Base-by-base conservation (phyloP, 35 echinoderm and acorn worm genomes). In the Diadema setosum region DNA sequence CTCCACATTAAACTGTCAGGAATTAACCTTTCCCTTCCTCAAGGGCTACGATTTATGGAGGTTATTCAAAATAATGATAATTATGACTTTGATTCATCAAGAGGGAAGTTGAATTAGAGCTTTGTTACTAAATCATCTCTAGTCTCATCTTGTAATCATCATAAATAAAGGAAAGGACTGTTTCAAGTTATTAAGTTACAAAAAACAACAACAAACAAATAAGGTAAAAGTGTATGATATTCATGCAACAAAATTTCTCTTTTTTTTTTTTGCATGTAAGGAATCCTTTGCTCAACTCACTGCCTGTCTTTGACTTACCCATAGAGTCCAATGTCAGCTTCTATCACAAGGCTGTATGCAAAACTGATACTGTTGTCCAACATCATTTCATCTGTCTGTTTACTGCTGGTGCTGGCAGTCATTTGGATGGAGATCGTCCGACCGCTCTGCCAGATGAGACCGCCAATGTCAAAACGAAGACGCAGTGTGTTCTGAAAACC, bases 381-480 rank as follows among this genome's bases (percentile, higher is more conserved):
- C 1, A 78, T 33, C 11, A n/a, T 78, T 16, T 39, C 73, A 44
- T 6, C n/a, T 18, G 33, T 39, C 37, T 78, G 73, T 21, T 5
- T 16, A 41, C 73, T 78, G 40, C 73, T 78, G 5, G 73, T 78
- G n/a, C 17, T 78, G 16, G 73, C 73, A 25, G 12, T 24, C 40
- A 78, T 20, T 25, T 20, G 34, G 9, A 78, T 41, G 15, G 11
- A 35, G 35, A 78, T 18, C 15, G 4, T 44, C 2, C 73, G 36
- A 78, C 25, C 40, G 24, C 35, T 36, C 7, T 2, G 63, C 0
- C 24, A 87, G 26, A 33, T n/a, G 8, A 87, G 42, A 30, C 85
- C 85, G 5, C 85, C 65, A 35, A 75, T 70, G 65, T 87, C 85
- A 27, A 87, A 87, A 31, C 65, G 85, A 65, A 87, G 64, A 16